Evolutionary conservation across 2,113 vertebrate genomes (phyloP), one percentile per base, ranked within the genome.

Genomic region (Peromyscus leucopus): DNA sequence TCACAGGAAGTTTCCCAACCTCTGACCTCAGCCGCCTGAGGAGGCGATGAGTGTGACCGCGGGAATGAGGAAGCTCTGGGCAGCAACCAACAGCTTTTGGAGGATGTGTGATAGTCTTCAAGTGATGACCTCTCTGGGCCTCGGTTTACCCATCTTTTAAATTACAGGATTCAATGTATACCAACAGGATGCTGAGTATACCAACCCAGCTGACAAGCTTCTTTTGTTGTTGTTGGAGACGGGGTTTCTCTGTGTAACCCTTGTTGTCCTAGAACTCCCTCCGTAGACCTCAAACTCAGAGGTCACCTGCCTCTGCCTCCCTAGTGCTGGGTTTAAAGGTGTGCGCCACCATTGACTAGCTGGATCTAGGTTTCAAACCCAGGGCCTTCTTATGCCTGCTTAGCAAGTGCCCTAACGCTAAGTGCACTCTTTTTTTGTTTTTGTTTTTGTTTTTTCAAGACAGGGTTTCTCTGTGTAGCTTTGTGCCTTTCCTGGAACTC

Each of bases 1-100:
- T 21, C 0, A 28, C 28, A 75, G 96, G 97, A 96, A 95, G 75
- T 96, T 91, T 90, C 95, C 42, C 92, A 97, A 96, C 10, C 57
- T 59, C 31, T 24, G 46, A 17, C 21, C 57, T 5, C 12, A 63
- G 79, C 36, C 16, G 36, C 36, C 9, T 0, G 7, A 0, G 22
- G 31, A n/a, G 13, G 33, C 7, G 78, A 6, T 22, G 78, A 26
- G 39, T 42, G 28, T 13, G 76, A 24, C 12, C 0, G 0, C 1
- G 11, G 16, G 24, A 24, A 2, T 2, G 15, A 0, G 10, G 33
- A 46, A 11, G 86, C 0, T 1, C 5, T 24, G 3, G 7, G 91
- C 69, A 59, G 59, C 12, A 10, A 42, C 13, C 0, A 4, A 1
- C 33, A 67, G 78, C 39, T 57, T 6, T 2, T 16, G 86, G 55